Percentiles rank a stretch among this genome's conserved stretches.
Evolutionary conservation across 2,797 vertebrate species (phyloP).

Genomic region (Gymnoscopelus microlampas): DNA sequence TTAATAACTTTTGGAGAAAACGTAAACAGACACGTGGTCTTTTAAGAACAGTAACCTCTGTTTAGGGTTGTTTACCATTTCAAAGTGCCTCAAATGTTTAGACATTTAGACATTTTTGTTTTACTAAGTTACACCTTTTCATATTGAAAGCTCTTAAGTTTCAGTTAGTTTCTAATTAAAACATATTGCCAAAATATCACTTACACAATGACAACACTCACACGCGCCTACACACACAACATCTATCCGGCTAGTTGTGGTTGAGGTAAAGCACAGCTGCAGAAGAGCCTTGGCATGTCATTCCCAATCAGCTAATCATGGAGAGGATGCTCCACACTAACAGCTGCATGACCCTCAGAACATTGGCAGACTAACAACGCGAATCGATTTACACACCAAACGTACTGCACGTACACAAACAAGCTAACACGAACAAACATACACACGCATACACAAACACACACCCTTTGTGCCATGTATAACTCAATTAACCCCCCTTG

Average conservation of each 20-base stretch:
- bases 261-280: slow-evolving; percentile 3
- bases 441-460: slow-evolving; percentile 2
- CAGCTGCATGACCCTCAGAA: not conserved
- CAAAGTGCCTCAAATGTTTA: too few species aligned
- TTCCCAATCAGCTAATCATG: slow-evolving; percentile 9
- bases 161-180: too few species aligned
- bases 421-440: not conserved
- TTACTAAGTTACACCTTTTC: too few species aligned
- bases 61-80: too few species aligned
- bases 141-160: too few species aligned
- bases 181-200: not conserved
- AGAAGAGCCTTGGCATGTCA: not conserved
- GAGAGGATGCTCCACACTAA: not conserved
- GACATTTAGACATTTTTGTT: too few species aligned
- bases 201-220: not conserved
- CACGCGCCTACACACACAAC: slow-evolving; percentile 1
- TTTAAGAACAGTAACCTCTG: too few species aligned
- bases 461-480: not conserved
- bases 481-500: not conserved
- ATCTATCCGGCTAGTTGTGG: not conserved
- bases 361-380: slow-evolving; percentile 1
- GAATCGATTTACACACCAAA: slow-evolving; percentile 9
- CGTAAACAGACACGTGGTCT: too few species aligned
- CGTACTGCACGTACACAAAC: not conserved
- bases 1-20: too few species aligned